Percentiles rank a stretch among this genome's conserved stretches.
Evolutionary conservation across 2,113 vertebrate genomes (phyloP).

Genomic region (Bos taurus): ARS-UCD2.0 NC_037342.1:5881501-5882000

Average conservation of each 20-base stretch:
- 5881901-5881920: background rate
- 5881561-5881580: background rate
- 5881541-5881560: background rate
- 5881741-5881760: background rate
- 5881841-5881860: background rate
- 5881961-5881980: background rate
- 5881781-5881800: background rate
- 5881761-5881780: background rate
- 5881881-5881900: background rate
- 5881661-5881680: background rate
- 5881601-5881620: background rate
- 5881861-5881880: background rate
- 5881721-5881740: background rate
- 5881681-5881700: background rate
- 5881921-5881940: background rate
- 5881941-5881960: background rate
- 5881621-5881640: background rate
- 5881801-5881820: background rate
- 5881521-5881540: background rate
- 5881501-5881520: background rate
- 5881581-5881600: background rate
- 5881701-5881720: background rate
- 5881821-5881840: background rate
- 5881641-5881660: constrained; percentile 6
- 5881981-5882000: background rate